A percentile compares a stretch with the other conserved stretches of the same genome.
phyloP scores from a whole-genome alignment of 92 coral and sea anemone genomes.

The Galaxea fascicularis region DNA sequence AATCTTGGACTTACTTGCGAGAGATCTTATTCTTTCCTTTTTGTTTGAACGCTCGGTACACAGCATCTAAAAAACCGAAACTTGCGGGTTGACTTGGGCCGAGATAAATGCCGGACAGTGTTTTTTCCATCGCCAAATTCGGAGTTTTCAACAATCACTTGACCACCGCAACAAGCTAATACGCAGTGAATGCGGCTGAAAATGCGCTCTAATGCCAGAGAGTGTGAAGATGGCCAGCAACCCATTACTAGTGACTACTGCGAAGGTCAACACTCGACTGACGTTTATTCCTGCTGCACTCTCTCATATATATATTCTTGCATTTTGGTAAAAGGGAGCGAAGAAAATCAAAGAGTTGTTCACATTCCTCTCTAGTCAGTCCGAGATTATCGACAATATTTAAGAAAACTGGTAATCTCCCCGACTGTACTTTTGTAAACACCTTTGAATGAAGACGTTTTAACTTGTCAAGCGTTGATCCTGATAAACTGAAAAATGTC shows the following conservation, averaged over 20 bases:
- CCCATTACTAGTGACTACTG: conserved; percentile 8
- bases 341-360: too few species aligned
- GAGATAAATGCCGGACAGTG: conserved; percentile 29
- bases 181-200: conserved; percentile 35
- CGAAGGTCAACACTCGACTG: background rate
- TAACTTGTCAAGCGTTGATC: too few species aligned
- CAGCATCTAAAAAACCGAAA: too few species aligned
- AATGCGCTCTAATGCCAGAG: conserved; percentile 28
- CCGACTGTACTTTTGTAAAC: too few species aligned
- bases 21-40: too few species aligned
- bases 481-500: too few species aligned
- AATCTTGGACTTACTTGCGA: too few species aligned
- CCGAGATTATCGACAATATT: conserved; percentile 11
- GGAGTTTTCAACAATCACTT: conserved; percentile 20
- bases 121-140: conserved; percentile 36
- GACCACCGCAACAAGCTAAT: conserved; percentile 19
- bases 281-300: background rate
- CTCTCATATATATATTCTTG: background rate
- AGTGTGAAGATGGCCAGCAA: conserved; percentile 36
- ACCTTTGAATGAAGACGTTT: too few species aligned
- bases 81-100: conserved; percentile 35
- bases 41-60: too few species aligned
- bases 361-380: conserved; percentile 41
- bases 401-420: too few species aligned
- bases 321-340: background rate